Evolutionary conservation across 35 echinoderm and acorn worm species (phyloP), one percentile per base, ranked within the genome.

Genomic region (Apostichopus californicus): DNA sequence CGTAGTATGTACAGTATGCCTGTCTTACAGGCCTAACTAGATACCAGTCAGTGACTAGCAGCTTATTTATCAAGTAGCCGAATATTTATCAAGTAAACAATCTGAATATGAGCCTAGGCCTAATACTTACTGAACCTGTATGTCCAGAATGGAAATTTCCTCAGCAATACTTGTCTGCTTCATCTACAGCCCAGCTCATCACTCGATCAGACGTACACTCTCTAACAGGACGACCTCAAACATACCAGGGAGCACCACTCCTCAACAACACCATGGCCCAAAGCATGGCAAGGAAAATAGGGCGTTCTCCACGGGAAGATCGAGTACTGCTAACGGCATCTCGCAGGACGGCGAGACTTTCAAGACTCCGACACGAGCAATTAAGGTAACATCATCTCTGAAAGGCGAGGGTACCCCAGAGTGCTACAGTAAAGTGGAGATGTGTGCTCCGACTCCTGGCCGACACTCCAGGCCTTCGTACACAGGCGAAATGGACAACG

Each of bases 361-460:
- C 14, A 91, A 59, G 52, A 91, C 89, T 20, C 89, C 89, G 9
- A 91, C 72, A 1, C 52, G 89, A 9, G 4, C 77, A 0, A 52
- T 68, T 1, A 91, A 91, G 79, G 54, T 55, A 63, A 64, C 12
- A 12, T 52, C 86, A 55, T 72, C 24, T 17, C n/a, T 54, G 15
- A 68, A 91, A 77, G 86, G 86, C 13, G 83, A 79, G 9, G 72
- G 91, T 7, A 96, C 95, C 18, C 95, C 95, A 25, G 95, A 96
- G 22, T 96, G 95, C 73, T 96, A 77, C 92, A 96, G 68, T 61
- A 90, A 87, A 61, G 95, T 96, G 15, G 95, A 96, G 88, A 91
- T 96, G 68, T 88, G 92, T 13, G 86, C 95, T 5, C 92, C 95
- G 8, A 95, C 73, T 21, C 77, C 91, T 6, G 90, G 83, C 17